Base-by-base conservation (phyloP, 2,888 invertebrate genomes). In the Vandiemenella viatica region DNA sequence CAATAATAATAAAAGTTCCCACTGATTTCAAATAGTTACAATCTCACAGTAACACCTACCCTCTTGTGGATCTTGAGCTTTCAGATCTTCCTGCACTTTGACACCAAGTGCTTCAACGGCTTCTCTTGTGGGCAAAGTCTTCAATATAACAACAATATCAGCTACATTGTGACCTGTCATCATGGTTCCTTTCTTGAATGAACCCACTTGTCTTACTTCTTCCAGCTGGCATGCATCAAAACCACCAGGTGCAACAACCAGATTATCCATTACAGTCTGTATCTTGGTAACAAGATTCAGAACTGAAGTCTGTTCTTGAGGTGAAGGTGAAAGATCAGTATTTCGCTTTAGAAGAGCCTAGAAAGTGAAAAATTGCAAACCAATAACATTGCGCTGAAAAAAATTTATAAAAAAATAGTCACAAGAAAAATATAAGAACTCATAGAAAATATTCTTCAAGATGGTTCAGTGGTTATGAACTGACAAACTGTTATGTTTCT, bases 171-270 rank as follows among this genome's bases (percentile, higher is more conserved):
- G 88, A 1, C 93, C 92, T 0, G 88, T 83, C 63, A 96, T 79
- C 86, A 97, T 93, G 0, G 97, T 97, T 2, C 96, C 95, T 62
- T 97, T 96, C 67, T 97, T 97, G 67, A 91, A 96, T 0, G 96
- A 92, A 0, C 97, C 97, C 6, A 98, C 96, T 68, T 93, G 93
- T 1, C 95, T 77, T 0, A 95, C 92, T 67, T 96, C 96, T 62
- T 91, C 90, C 44, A 91, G 70, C 79, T 88, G 85, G 66, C 95
- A 96, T 55, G 93, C 91, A 63, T 89, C 91, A 62, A 96, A 93
- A 53, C 81, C 83, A 21, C 90, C 92, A 0, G 96, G 95, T 0
- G 92, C 87, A 0, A 96, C 87, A 10, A 96, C 90, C 17, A 97
- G 69, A 64, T 90, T 93, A 63, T 97, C 97, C 48, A 97, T 70